Evolutionary conservation across 2,888 invertebrate species (phyloP).

Genomic region (Coleophora deauratella): DNA sequence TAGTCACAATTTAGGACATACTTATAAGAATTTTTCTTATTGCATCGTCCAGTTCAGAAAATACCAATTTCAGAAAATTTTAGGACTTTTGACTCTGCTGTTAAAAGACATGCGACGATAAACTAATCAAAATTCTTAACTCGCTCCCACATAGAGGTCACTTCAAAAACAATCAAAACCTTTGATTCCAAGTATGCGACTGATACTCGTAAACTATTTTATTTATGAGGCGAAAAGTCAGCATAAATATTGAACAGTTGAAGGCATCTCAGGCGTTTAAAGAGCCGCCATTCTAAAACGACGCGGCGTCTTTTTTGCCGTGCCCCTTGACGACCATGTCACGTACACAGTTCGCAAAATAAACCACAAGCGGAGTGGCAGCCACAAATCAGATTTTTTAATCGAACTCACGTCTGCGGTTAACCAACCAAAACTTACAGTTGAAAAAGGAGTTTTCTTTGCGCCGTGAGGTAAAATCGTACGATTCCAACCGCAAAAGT

Average conservation of each 20-base stretch:
- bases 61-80: too few species aligned
- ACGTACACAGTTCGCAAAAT: constrained; percentile 63
- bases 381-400: constrained; percentile 73
- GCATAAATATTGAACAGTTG: constrained; percentile 21
- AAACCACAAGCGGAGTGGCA: constrained; percentile 62
- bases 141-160: too few species aligned
- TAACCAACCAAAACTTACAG: background rate
- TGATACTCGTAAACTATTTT: too few species aligned
- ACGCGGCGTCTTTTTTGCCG: constrained; percentile 34
- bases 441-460: constrained; percentile 21
- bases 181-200: background rate
- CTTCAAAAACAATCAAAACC: background rate
- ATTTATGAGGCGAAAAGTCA: background rate
- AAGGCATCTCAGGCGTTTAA: constrained; percentile 21
- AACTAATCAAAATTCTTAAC: too few species aligned
- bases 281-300: constrained; percentile 25
- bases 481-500: constrained; percentile 1
- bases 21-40: too few species aligned
- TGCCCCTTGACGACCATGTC: constrained; percentile 49
- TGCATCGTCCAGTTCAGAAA: too few species aligned
- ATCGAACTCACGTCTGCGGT: constrained; percentile 57
- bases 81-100: too few species aligned
- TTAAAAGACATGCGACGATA: too few species aligned
- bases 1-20: too few species aligned
- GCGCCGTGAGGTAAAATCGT: background rate